phyloP scores from a whole-genome alignment of 1,140 invertebrate genomes.

The Aphidius ervi region DNA sequence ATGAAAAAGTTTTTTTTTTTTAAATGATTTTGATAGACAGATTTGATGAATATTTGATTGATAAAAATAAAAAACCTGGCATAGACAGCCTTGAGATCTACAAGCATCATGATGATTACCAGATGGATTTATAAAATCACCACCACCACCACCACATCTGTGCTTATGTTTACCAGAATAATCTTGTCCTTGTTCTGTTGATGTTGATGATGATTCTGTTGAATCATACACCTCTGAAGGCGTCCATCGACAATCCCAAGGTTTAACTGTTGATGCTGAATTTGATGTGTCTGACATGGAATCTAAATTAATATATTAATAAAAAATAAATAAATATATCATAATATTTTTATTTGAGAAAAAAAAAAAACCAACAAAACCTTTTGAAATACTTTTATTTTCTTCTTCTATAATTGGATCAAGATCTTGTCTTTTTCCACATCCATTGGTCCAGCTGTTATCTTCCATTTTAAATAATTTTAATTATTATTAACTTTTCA shows the following conservation, averaged over 20 bases:
- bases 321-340: not conserved
- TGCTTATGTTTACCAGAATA: conserved; percentile 31
- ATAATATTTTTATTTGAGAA: not conserved
- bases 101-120: conserved; percentile 24
- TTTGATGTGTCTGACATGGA: conserved; percentile 42
- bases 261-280: conserved; percentile 42
- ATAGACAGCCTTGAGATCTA: conserved; percentile 40
- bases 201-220: conserved; percentile 40
- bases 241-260: conserved; percentile 41
- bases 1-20: conserved; percentile 14
- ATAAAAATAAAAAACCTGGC: conserved; percentile 36
- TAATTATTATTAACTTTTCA: not conserved
- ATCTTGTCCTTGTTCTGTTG: conserved; percentile 30
- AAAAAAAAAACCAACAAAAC: conserved; percentile 27
- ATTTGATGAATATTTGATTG: not conserved
- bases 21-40: not conserved
- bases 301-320: conserved; percentile 29
- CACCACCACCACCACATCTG: conserved; percentile 9
- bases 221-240: conserved; percentile 43
- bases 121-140: conserved; percentile 21
- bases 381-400: conserved; percentile 33
- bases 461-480: not conserved
- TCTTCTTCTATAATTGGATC: conserved; percentile 42
- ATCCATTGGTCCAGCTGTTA: conserved; percentile 27
- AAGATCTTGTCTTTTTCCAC: conserved; percentile 34